Evolutionary conservation across 2,888 invertebrate genomes (phyloP), one percentile per base, ranked within the genome.

Genomic region (Corbicula japonica): DNA sequence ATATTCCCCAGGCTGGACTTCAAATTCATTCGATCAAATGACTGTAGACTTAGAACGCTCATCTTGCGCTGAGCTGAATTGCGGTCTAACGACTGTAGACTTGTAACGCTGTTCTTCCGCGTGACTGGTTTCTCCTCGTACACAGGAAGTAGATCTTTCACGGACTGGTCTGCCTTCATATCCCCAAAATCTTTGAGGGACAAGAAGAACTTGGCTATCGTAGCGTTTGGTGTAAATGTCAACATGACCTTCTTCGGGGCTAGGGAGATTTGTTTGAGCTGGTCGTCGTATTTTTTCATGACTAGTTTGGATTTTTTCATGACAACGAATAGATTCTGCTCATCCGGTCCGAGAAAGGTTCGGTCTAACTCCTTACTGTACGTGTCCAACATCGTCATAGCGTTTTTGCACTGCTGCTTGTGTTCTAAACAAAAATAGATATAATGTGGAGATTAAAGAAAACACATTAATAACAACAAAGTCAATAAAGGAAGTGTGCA

Each of bases 151-250:
- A 60, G n/a, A 0, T 69, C 69, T 18, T 60, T 71, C 18, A 69
- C 62, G 32, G 63, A 54, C 30, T 54, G 54, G 30, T 79, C 78
- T 2, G 66, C 52, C 44, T 73, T 78, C 52, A 82, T 52, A 23
- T 68, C 66, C 23, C 82, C 82, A 28, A 83, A 69, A 38, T 79
- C 79, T 71, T 61, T 60, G 15, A 71, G 41, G 12, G 61, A 76
- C 1, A 74, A 38, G 38, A 83, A 83, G 74, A 83, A 83, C 48
- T 79, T 83, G 23, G 70, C 76, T 15, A 83, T 75, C 8, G 61
- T 30, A 10, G 41, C 62, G 38, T 79, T 83, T 18, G 79, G 74
- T 18, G 56, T 32, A 34, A 83, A 83, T 10, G 76, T 41, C 2
- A 83, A 41, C 6, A 28, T 48, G 10, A 83, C 62, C 32, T 58